Percentiles rank a stretch among this genome's conserved stretches.
These are phyloP conservation scores for Dermatemys mawii DNA, from an alignment of 2,113 vertebrate genomes.

Conservation along the genomic window DNA sequence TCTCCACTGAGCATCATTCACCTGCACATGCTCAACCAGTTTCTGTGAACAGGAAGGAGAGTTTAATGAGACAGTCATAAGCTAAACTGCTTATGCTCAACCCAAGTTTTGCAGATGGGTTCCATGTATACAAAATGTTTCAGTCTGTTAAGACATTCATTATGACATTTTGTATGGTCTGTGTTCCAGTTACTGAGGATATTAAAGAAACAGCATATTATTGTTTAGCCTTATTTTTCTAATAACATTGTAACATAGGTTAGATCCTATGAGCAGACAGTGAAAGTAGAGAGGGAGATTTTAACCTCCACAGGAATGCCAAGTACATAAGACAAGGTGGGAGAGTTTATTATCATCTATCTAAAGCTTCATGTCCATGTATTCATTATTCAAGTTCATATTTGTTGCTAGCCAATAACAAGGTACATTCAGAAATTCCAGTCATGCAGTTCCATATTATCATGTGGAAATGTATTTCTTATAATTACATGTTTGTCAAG, in stretches of 20 bases:
- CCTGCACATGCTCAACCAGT: background rate
- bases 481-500: background rate
- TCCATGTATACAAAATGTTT: background rate
- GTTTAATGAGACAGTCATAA: background rate
- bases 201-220: background rate
- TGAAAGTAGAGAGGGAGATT: background rate
- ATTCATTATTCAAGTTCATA: background rate
- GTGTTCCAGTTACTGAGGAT: background rate
- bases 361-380: background rate
- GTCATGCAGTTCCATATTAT: background rate
- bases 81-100: background rate
- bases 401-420: background rate
- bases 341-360: background rate
- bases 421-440: background rate
- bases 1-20: background rate
- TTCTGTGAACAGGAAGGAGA: background rate
- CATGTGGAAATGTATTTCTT: background rate
- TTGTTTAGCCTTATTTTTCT: background rate
- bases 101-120: background rate
- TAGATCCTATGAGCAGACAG: background rate
- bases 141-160: background rate
- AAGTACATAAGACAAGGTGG: accelerated
- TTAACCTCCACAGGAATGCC: background rate
- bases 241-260: background rate
- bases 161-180: background rate